Evolutionary conservation across 1,140 invertebrate genomes (phyloP).

Genomic region (Holcopasites calliopsidis): DNA sequence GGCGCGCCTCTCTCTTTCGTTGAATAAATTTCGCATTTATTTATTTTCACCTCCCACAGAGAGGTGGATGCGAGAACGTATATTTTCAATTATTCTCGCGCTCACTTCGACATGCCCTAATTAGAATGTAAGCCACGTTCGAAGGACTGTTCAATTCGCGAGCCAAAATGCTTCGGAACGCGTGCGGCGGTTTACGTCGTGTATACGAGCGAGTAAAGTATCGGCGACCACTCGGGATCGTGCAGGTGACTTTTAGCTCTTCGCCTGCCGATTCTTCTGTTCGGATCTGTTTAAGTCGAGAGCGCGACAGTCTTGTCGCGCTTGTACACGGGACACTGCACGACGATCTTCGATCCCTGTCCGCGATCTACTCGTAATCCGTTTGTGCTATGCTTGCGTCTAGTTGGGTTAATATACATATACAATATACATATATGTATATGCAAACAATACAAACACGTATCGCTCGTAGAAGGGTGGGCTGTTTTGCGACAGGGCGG

Average conservation of each 20-base stretch:
- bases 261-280: not conserved
- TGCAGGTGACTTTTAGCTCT: not conserved
- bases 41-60: no score
- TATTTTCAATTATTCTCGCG: no score
- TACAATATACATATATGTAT: no score
- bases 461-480: not conserved
- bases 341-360: not conserved
- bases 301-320: slow-evolving; percentile 9
- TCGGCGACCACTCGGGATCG: no score
- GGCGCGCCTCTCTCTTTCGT: not conserved
- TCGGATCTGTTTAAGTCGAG: slow-evolving; percentile 2
- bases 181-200: not conserved
- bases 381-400: not conserved
- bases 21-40: no score
- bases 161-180: not conserved
- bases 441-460: no score
- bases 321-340: slow-evolving; percentile 6
- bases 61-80: no score
- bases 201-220: not conserved
- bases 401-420: not conserved
- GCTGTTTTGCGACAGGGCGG: not conserved
- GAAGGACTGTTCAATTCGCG: slow-evolving; percentile 16
- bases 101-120: not conserved
- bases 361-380: not conserved
- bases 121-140: slow-evolving; percentile 24